Evolutionary conservation across 2,113 vertebrate species (phyloP), one percentile per base, ranked within the genome.

Genomic region (Neogale vison): DNA sequence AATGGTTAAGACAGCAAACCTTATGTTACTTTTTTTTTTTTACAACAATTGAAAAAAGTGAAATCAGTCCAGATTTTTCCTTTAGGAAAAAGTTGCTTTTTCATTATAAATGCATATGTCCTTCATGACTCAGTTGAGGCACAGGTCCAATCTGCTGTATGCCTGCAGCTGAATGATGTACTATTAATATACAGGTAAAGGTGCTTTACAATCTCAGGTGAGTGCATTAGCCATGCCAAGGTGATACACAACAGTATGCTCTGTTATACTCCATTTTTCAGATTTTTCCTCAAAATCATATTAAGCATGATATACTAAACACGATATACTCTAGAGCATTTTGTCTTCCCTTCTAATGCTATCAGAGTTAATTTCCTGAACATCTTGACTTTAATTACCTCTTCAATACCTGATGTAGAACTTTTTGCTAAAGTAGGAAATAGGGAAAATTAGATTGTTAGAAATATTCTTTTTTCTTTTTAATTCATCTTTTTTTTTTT

Each of bases 311-410:
- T 88, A 18, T 57, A 76, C 39, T 69, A 95, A 93, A 50, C 26
- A 72, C 0, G 26, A 39, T 31, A 24, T 74, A 65, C 57, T 88
- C 59, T 24, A 26, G 59, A 95, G 72, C 24, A 47, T 82, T 91
- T 42, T 74, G 13, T 24, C 39, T 96, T 95, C 77, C 71, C 31
- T 89, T 83, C 36, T 95, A 84, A 96, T 93, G 76, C 67, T 85
- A 74, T 82, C 45, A 52, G 89, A 85, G 72, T 89, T 93, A 94
- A 97, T 97, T 94, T 97, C 85, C 93, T 85, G 63, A 97, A 79
- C 85, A 95, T 88, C 85, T 97, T 97, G 86, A 91, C 85, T 93
- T 95, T 96, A 97, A 97, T 95, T 88, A 95, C 74, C 36, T 97
- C 67, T 95, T 76, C 57, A 71, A 47, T 74, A 79, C 63, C 65